Conservation (phyloP, 2,113 vertebrate genomes). For the Sorex fumeus region DNA sequence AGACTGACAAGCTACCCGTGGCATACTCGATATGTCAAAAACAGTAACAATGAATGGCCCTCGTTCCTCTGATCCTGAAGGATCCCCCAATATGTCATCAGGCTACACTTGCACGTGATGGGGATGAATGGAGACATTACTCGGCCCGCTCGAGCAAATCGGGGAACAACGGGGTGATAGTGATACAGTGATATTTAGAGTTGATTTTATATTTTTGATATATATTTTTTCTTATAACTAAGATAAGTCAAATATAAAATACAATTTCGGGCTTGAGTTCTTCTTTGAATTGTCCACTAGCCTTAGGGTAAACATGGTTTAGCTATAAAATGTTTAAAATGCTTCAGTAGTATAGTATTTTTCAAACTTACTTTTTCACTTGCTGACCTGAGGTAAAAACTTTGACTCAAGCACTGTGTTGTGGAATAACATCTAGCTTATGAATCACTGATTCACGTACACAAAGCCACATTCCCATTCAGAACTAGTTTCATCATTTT, state of each 20-base stretch:
- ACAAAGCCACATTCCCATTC: not conserved
- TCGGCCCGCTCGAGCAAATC: no score
- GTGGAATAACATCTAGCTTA: not conserved
- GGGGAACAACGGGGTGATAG: no score
- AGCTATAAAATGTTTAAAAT: not conserved
- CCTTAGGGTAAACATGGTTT: conserved; percentile 21
- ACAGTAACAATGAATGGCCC: no score
- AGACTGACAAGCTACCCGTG: no score
- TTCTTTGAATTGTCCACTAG: not conserved
- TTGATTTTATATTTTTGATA: not conserved
- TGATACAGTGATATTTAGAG: no score
- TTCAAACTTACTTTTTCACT: not conserved
- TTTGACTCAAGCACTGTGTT: not conserved
- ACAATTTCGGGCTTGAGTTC: not conserved
- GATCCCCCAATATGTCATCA: no score
- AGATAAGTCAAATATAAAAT: conserved; percentile 41
- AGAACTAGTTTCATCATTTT: conserved; percentile 1
- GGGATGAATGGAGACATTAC: no score
- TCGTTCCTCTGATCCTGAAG: no score
- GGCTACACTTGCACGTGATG: no score
- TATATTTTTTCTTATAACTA: not conserved
- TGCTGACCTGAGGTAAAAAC: conserved; percentile 27
- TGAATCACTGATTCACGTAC: not conserved
- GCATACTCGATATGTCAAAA: no score
- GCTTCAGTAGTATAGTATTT: conserved; percentile 28